A percentile compares a stretch with the other conserved stretches of the same genome.
phyloP scores from a whole-genome alignment of 2,113 vertebrate species.

The Bubo blakistoni region DNA sequence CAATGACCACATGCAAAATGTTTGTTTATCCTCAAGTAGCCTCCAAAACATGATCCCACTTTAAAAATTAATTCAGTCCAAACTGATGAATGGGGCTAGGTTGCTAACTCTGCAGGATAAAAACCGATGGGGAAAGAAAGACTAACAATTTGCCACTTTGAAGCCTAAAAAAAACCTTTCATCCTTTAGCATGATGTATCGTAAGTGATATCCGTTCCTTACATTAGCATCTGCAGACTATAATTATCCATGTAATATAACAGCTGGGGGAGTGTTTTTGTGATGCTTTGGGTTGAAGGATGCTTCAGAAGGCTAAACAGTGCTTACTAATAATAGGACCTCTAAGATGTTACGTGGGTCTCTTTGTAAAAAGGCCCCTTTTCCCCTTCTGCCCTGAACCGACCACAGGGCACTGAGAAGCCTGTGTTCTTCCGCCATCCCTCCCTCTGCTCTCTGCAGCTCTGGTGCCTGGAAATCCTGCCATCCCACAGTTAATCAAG shows the following conservation, averaged over 20 bases:
- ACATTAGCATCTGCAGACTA: constrained; percentile 26
- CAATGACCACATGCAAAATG: not conserved
- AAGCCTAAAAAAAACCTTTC: not conserved
- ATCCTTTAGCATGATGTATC: not conserved
- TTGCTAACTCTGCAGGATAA: not conserved
- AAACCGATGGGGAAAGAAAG: not conserved
- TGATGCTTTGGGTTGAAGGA: not conserved
- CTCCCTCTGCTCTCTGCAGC: not conserved
- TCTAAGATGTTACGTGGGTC: not conserved
- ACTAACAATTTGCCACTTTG: not conserved
- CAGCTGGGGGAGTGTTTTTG: not conserved
- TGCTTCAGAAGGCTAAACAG: constrained; percentile 34
- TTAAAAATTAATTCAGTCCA: not conserved
- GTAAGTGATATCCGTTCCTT: not conserved
- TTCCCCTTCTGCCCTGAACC: not conserved
- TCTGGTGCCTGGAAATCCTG: not conserved
- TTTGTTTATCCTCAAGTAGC: not conserved
- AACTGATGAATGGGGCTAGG: not conserved
- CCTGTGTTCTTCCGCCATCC: not conserved
- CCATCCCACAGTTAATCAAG: not conserved
- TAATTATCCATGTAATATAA: constrained; percentile 40
- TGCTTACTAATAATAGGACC: constrained; percentile 21
- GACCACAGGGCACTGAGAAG: not conserved
- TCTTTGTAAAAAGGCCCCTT: not conserved
- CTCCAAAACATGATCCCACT: not conserved